Evolutionary conservation across 2,797 vertebrate genomes (phyloP), one percentile per base, ranked within the genome.

Genomic region (Australoheros facetus): DNA sequence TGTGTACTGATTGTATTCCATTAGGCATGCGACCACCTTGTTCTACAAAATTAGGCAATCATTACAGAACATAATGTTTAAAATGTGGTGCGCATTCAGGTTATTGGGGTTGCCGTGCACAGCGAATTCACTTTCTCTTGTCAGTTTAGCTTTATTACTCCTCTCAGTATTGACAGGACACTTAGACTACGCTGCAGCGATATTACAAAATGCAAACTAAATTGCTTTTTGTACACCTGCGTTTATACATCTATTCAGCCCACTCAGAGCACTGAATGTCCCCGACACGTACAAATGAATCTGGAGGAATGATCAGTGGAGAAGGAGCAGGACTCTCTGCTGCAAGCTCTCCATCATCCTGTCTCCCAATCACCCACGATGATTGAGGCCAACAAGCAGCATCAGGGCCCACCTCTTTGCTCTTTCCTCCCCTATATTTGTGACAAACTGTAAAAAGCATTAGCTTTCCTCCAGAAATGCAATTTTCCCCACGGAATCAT

Each of bases 321-420:
- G 72, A 64, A 59, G n/a, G 74, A 83, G 76, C 23, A 14, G 58
- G 59, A 62, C 66, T 66, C 56, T 79, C 59, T 73, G 54, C 59
- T 30, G 16, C 71, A 74, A 84, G 39, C 82, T 60, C 86, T 83
- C 79, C 59, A 86, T 90, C 90, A 87, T 66, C 81, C 86, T 69
- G 75, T 82, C 79, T 87, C 76, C 81, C 88, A 91, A 90, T 93
- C 92, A 91, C 45, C 80, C 55, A 1, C 39, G 1, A 82, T 92
- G 88, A 93, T 87, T 92, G 90, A 89, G 88, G 88, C 90, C 92
- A 93, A 93, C 93, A 92, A 94, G 86, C 34, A 45, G 75, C 77
- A 86, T 87, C 87, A 34, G 79, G 37, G 42, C 21, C 71, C 2
- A 21, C 81, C 42, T 84, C 80, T 87, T 66, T 74, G 84, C 74